These are phyloP conservation scores for Geopemphigus sp. DNA, from an alignment of 1,140 invertebrate species.

Conservation along the genomic window DNA sequence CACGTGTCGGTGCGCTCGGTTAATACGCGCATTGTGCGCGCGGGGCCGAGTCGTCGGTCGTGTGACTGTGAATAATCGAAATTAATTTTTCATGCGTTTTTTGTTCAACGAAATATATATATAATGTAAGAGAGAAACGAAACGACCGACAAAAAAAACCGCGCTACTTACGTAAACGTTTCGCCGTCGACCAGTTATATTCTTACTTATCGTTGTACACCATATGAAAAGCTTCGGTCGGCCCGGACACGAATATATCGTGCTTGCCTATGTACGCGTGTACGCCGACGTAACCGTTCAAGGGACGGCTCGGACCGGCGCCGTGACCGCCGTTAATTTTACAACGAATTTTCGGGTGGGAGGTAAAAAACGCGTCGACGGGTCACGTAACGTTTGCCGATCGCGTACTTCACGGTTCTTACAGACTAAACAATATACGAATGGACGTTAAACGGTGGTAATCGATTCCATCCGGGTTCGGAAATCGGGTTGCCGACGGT, in stretches of 20 bases:
- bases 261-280: neutral
- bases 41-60: neutral
- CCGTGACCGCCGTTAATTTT: no score
- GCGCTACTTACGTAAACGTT: conserved; percentile 3
- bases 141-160: neutral
- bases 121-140: neutral
- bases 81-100: neutral
- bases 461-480: conserved; percentile 18
- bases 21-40: neutral
- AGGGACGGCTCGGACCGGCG: no score
- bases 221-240: neutral
- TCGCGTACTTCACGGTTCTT: neutral
- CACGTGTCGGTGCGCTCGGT: no score
- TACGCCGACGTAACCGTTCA: no score
- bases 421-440: no score
- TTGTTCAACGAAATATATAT: no score
- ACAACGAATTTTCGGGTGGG: neutral
- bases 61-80: conserved; percentile 22
- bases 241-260: neutral
- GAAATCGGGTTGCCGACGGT: neutral
- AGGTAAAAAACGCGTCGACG: neutral
- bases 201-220: neutral
- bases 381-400: neutral
- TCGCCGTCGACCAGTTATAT: neutral
- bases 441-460: no score